Conservation (phyloP, 1,140 invertebrate genomes). For the Venturia canescens region DNA sequence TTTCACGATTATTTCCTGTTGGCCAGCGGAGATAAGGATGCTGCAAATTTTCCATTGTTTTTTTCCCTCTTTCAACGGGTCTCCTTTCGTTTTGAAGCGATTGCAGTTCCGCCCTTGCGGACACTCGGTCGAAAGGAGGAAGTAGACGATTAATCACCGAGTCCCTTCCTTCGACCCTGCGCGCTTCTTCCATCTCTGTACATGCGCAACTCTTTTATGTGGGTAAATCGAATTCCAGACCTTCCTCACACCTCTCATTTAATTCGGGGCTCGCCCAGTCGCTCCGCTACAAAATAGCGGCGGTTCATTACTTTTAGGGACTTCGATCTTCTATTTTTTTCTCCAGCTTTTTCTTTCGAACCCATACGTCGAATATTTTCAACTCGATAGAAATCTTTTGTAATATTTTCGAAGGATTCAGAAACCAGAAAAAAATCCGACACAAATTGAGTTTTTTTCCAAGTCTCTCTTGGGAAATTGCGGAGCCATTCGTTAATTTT, state of each 20-base stretch:
- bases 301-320: not conserved
- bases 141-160: constrained; percentile 35
- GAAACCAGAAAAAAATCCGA: not conserved
- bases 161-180: constrained; percentile 28
- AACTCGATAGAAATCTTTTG: not conserved
- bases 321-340: constrained; percentile 13
- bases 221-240: constrained; percentile 19
- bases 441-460: not conserved
- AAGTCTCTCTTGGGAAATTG: too few relatives aligned
- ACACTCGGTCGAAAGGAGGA: constrained; percentile 14
- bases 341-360: not conserved
- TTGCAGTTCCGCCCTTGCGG: constrained; percentile 28
- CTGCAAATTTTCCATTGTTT: not conserved
- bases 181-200: not conserved
- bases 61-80: not conserved
- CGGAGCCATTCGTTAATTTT: too few relatives aligned
- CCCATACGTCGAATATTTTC: not conserved
- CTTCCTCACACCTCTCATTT: constrained; percentile 21
- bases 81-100: constrained; percentile 14
- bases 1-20: not conserved
- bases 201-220: not conserved
- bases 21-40: not conserved
- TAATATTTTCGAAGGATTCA: not conserved
- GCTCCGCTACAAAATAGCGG: not conserved
- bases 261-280: not conserved